A percentile compares a stretch with the other conserved stretches of the same genome.
These are phyloP conservation scores for Polypterus senegalus DNA, from an alignment of 2,113 vertebrate species.

Conservation along the genomic window DNA sequence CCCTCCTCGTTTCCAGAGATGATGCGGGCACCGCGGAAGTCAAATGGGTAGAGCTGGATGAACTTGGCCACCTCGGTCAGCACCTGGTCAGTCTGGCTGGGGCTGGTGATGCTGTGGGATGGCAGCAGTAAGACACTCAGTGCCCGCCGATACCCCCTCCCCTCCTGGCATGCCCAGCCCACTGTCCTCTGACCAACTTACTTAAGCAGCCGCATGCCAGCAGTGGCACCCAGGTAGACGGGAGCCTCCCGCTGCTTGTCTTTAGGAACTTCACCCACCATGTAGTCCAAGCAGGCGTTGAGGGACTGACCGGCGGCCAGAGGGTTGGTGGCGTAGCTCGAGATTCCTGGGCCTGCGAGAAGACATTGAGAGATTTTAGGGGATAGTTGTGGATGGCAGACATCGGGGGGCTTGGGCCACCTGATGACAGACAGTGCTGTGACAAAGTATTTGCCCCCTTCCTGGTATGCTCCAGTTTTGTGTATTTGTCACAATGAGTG, in stretches of 20 bases:
- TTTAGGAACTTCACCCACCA: constrained; percentile 45
- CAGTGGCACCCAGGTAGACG: constrained; percentile 68
- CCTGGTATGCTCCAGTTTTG: no score
- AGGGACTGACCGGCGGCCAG: constrained; percentile 29
- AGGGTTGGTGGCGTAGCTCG: constrained; percentile 33
- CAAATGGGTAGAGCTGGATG: constrained; percentile 57
- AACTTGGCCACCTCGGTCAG: constrained; percentile 48
- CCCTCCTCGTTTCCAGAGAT: constrained; percentile 65
- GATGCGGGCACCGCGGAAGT: constrained; percentile 53
- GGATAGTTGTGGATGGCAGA: no score
- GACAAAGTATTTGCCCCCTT: no score
- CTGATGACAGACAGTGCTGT: no score
- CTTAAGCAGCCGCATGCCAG: constrained; percentile 76
- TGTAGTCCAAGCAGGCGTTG: constrained; percentile 49
- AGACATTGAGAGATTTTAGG: no score
- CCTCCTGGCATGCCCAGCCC: fast-evolving
- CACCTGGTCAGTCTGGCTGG: constrained; percentile 35
- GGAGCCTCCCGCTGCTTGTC: constrained; percentile 44
- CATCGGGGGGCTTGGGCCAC: no score
- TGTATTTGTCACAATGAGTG: no score
- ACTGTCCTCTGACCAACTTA: constrained; percentile 28
- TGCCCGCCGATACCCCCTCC: no score
- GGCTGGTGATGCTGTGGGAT: constrained; percentile 45
- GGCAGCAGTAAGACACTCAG: neutral
- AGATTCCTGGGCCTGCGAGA: constrained; percentile 42